phyloP scores from a whole-genome alignment of 2,888 invertebrate species.

The Limnephilus lunatus region DNA sequence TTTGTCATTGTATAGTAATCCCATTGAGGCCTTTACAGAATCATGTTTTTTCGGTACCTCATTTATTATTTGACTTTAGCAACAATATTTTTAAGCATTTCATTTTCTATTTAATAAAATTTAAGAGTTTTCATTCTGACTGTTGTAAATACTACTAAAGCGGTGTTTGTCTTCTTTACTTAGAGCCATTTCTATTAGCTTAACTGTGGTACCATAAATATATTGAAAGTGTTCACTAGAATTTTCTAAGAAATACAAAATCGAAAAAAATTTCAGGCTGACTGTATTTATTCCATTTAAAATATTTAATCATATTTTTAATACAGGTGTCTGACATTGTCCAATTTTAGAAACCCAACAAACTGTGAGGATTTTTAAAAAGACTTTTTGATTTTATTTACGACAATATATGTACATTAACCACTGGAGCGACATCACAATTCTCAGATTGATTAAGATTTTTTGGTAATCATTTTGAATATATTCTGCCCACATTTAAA shows the following conservation, averaged over 20 bases:
- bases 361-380: neutral
- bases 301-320: neutral
- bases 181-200: neutral
- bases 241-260: constrained; percentile 35
- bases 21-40: constrained; percentile 57
- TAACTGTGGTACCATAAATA: constrained; percentile 47
- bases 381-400: neutral
- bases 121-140: neutral
- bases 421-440: too few relatives aligned
- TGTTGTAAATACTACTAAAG: neutral
- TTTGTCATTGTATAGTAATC: constrained; percentile 50
- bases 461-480: too few relatives aligned
- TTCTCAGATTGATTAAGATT: too few relatives aligned
- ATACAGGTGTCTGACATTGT: neutral
- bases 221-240: constrained; percentile 53
- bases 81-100: constrained; percentile 17
- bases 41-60: constrained; percentile 30
- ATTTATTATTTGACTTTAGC: neutral
- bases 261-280: constrained; percentile 31
- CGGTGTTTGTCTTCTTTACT: neutral
- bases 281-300: constrained; percentile 8
- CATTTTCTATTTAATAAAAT: neutral
- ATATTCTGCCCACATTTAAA: too few relatives aligned
- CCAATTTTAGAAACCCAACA: neutral
- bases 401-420: too few relatives aligned